Evolutionary conservation across 2,888 invertebrate species (phyloP).

Genomic region (Drosophila merina): DNA sequence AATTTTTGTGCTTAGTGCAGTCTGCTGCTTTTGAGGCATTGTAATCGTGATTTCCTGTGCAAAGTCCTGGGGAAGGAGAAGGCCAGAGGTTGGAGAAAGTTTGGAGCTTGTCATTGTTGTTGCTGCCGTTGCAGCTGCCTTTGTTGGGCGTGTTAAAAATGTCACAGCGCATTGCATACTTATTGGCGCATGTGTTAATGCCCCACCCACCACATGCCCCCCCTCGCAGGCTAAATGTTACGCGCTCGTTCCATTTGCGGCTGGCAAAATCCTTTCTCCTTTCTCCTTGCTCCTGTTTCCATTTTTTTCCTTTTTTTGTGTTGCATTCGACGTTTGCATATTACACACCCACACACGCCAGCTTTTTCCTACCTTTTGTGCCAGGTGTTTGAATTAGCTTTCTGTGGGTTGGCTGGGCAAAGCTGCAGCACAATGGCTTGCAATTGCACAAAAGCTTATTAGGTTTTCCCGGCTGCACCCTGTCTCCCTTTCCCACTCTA

Average conservation of each 20-base stretch:
- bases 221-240: constrained; percentile 71
- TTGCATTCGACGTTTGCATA: constrained; percentile 57
- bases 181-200: constrained; percentile 80
- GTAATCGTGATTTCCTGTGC: constrained; percentile 77
- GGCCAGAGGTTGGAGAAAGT: constrained; percentile 17
- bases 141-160: constrained; percentile 76
- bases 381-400: constrained; percentile 76
- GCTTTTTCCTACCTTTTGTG: constrained; percentile 64
- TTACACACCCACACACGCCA: constrained; percentile 14
- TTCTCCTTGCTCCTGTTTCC: constrained; percentile 15
- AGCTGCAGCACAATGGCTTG: constrained; percentile 54
- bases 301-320: constrained; percentile 19
- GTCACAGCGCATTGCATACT: constrained; percentile 80
- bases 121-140: constrained; percentile 44
- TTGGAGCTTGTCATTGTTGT: constrained; percentile 43
- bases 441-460: constrained; percentile 78
- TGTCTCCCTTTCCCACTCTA: constrained; percentile 13
- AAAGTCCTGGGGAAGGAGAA: constrained; percentile 57
- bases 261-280: constrained; percentile 66
- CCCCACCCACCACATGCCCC: constrained; percentile 49
- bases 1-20: constrained; percentile 11
- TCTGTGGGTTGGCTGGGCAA: constrained; percentile 52
- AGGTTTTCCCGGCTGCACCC: constrained; percentile 45
- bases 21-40: constrained; percentile 57
- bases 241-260: constrained; percentile 72